Evolutionary conservation across 2,113 vertebrate species (phyloP).

Genomic region (Microcebus tavaratra): DNA sequence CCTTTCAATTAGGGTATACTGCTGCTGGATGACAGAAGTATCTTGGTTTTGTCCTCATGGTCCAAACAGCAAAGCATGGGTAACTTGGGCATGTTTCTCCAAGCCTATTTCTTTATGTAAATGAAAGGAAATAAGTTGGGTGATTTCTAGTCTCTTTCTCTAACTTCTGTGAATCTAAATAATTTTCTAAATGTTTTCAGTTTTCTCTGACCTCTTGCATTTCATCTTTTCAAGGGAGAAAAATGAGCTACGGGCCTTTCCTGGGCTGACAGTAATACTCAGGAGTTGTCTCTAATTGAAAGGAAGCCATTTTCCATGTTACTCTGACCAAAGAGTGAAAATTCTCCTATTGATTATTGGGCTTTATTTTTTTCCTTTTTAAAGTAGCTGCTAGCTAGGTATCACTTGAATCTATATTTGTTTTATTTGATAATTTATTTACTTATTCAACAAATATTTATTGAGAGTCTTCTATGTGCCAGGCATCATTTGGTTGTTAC

Average conservation of each 20-base stretch:
- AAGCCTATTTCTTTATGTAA: conserved; percentile 21
- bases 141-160: background rate
- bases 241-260: background rate
- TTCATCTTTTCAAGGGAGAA: conserved; percentile 23
- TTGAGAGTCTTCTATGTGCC: background rate
- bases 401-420: conserved; percentile 22
- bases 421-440: conserved; percentile 52
- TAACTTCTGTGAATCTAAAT: background rate
- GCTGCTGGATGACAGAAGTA: background rate
- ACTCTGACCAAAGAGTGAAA: conserved; percentile 11
- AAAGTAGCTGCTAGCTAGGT: background rate
- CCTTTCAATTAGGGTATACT: background rate
- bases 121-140: background rate
- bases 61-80: background rate
- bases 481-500: background rate
- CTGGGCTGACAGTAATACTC: background rate
- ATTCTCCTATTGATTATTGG: background rate
- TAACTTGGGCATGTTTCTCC: background rate
- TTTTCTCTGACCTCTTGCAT: background rate
- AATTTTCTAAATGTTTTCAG: conserved; percentile 13
- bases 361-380: background rate
- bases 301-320: background rate
- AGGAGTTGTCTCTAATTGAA: background rate
- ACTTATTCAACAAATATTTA: conserved; percentile 45
- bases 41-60: background rate